These are phyloP conservation scores for Gymnogyps californianus DNA, from an alignment of 2,113 vertebrate genomes.

Conservation along the genomic window DNA sequence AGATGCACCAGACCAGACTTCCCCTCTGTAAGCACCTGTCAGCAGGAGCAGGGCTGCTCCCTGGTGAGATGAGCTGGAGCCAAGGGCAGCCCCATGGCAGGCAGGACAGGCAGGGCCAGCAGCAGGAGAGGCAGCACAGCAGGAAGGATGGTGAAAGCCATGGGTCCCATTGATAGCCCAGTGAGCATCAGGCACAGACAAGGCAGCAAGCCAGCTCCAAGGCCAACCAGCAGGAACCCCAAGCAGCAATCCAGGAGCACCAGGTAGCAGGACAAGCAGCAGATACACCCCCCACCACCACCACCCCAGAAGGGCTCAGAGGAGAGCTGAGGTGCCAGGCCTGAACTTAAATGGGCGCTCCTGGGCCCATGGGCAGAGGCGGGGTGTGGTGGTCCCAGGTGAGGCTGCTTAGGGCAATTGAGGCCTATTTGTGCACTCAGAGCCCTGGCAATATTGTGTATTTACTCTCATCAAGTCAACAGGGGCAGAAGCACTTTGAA, in stretches of 20 bases:
- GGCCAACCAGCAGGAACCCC: rapidly evolving
- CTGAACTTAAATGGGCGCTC: neutral
- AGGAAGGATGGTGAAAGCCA: neutral
- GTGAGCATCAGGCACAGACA: neutral
- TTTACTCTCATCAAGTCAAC: neutral
- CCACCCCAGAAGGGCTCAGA: neutral
- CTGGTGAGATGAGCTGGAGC: neutral
- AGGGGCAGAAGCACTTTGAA: neutral
- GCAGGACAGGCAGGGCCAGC: neutral
- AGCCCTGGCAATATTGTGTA: neutral
- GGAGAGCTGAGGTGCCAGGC: rapidly evolving
- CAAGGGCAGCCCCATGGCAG: neutral
- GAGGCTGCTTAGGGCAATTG: neutral
- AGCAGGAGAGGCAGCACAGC: neutral
- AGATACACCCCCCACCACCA: rapidly evolving
- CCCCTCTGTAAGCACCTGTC: neutral
- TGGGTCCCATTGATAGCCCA: neutral
- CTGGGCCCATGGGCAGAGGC: neutral
- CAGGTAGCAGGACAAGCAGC: neutral
- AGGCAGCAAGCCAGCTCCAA: neutral
- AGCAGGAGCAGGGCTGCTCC: neutral
- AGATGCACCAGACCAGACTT: neutral
- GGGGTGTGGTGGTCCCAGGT: neutral
- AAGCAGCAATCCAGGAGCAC: neutral
- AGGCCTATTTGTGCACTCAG: neutral